A percentile compares a stretch with the other conserved stretches of the same genome.
Evolutionary conservation across 2,113 vertebrate species (phyloP).

Genomic region (Pardalotus punctatus): DNA sequence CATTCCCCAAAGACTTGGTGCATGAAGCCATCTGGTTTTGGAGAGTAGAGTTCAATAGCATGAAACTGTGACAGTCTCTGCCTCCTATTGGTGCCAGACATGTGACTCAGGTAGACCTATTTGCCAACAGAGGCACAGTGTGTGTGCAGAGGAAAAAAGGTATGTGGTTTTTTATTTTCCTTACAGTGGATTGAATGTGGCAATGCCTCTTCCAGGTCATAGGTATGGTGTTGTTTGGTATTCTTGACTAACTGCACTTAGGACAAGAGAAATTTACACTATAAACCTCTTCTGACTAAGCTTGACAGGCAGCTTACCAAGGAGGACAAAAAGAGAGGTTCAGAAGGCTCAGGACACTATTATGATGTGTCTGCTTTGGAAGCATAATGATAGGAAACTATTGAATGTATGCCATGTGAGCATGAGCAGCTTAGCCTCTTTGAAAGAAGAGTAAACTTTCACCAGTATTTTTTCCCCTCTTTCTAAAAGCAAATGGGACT

Average conservation of each 20-base stretch:
- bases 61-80: neutral
- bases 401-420: neutral
- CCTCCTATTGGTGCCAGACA: neutral
- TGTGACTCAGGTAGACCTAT: neutral
- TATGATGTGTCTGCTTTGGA: neutral
- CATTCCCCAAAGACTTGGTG: neutral
- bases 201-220: neutral
- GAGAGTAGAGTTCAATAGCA: neutral
- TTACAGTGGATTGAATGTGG: neutral
- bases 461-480: rapidly evolving
- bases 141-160: neutral
- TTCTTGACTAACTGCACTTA: neutral
- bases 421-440: neutral
- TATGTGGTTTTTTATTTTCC: neutral
- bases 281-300: neutral
- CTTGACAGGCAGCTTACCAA: neutral
- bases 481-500: neutral
- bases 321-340: neutral
- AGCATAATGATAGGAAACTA: neutral
- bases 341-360: neutral
- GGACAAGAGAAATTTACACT: neutral
- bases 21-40: neutral
- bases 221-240: neutral
- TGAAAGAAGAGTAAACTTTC: neutral
- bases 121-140: neutral